Evolutionary conservation across 2,888 invertebrate genomes (phyloP), one percentile per base, ranked within the genome.

Genomic region (Adela reaumurella): DNA sequence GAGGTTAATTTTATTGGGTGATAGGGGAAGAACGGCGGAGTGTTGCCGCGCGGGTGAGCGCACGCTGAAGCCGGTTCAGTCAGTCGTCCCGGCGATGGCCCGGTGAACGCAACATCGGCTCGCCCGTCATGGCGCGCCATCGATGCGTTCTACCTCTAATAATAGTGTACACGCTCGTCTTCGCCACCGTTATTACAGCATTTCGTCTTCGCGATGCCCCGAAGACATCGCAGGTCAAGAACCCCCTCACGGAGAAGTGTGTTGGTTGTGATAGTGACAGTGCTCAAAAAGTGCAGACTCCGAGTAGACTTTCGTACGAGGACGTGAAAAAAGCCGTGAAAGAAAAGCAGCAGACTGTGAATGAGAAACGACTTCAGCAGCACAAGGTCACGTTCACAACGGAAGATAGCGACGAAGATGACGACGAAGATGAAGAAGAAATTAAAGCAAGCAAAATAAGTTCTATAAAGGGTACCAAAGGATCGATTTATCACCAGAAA

Each of bases 161-260:
- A 68, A 63, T 78, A 70, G 68, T 77, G 64, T 64, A 65, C 62
- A 47, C 52, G n/a, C 59, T 76, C 55, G 65, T 74, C 57, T 67
- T 78, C 64, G 74, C 70, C 55, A 70, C 77, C 68, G 76, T 77
- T 68, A 74, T 76, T 68, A 74, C 71, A 64, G 79, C 79, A 68
- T 80, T 80, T 68, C 79, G 80, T 58, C 64, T 80, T 55, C 77
- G 79, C 56, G 74, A 77, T n/a, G n/a, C n/a, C n/a, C n/a, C n/a
- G n/a, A n/a, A n/a, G n/a, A n/a, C n/a, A n/a, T n/a, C 59, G 46
- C 47, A 46, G 16, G 28, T 55, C 46, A 61, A 58, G 46, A 68
- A 65, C 60, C 68, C 63, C 57, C 65, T 35, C 3, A 8, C 14
- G 3, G 35, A 63, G 56, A 68, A 64, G 60, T 76, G 74, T 70